phyloP scores from a whole-genome alignment of 2,113 vertebrate species.

The Paraplagusia blochii region DNA sequence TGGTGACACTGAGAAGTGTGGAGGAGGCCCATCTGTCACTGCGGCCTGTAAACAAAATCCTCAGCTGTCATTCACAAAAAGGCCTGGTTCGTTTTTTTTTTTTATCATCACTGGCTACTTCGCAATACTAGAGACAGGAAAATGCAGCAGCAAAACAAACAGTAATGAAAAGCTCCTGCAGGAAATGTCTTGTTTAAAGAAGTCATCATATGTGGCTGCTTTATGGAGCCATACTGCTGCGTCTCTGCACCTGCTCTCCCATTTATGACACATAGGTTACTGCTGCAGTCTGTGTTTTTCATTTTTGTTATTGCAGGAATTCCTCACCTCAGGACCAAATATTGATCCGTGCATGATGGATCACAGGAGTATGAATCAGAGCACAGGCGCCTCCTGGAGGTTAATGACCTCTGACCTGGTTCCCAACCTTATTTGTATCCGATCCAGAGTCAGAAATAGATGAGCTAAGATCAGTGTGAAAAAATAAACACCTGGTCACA shows the following conservation, averaged over 20 bases:
- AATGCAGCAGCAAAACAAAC: background rate
- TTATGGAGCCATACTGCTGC: background rate
- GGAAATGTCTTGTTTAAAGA: background rate
- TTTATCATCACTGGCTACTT: conserved; percentile 17
- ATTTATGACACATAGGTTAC: conserved; percentile 1
- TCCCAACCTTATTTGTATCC: background rate
- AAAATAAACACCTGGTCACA: background rate
- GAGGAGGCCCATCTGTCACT: conserved; percentile 66
- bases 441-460: conserved; percentile 6
- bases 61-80: conserved; percentile 56
- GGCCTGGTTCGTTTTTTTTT: conserved; percentile 21
- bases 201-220: background rate
- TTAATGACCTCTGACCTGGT: conserved; percentile 41
- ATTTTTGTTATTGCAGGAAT: background rate
- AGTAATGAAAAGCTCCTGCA: background rate
- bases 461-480: conserved; percentile 5
- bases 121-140: background rate
- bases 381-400: conserved; percentile 16
- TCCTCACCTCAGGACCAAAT: conserved; percentile 24
- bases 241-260: background rate
- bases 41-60: conserved; percentile 56
- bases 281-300: background rate
- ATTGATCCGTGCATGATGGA: conserved; percentile 40
- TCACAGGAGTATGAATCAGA: conserved; percentile 11
- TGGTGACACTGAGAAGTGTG: conserved; percentile 51